A percentile compares a stretch with the other conserved stretches of the same genome.
These are phyloP conservation scores for Trachelus stipa DNA, from an alignment of 2,888 invertebrate species.

Conservation along the genomic window DNA sequence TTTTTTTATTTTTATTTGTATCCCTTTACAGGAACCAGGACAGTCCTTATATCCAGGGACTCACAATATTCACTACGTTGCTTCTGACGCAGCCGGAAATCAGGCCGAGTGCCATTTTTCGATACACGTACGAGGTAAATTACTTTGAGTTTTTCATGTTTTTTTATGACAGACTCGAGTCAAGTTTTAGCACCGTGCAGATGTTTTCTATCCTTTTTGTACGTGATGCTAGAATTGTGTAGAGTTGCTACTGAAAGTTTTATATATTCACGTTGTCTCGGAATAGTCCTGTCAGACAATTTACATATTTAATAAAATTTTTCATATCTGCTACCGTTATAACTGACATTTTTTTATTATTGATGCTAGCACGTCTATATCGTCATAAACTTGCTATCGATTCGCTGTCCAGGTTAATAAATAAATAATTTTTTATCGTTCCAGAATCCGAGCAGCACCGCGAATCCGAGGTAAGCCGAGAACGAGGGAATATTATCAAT, in stretches of 20 bases:
- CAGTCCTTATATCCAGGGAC: constrained; percentile 71
- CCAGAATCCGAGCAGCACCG: constrained; percentile 45
- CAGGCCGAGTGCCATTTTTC: constrained; percentile 75
- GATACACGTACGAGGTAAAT: constrained; percentile 72
- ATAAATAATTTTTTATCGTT: constrained; percentile 34
- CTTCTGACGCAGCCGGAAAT: constrained; percentile 74
- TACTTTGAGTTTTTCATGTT: constrained; percentile 4
- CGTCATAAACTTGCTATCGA: neutral
- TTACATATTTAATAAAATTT: neutral
- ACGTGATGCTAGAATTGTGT: neutral
- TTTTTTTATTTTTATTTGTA: neutral
- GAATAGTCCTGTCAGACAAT: neutral
- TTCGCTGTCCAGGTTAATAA: neutral
- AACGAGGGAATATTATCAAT: constrained; percentile 28
- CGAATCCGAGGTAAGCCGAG: constrained; percentile 52
- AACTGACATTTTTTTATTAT: neutral
- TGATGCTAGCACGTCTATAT: neutral
- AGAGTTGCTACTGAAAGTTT: too few relatives aligned
- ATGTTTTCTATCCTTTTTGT: neutral
- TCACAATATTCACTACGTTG: constrained; percentile 75
- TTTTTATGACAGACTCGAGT: neutral
- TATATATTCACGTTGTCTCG: neutral
- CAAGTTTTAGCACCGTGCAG: neutral
- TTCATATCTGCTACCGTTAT: neutral
- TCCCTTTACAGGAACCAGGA: constrained; percentile 70